phyloP scores from a whole-genome alignment of 2,797 vertebrate genomes.

The Morelia viridis region DNA sequence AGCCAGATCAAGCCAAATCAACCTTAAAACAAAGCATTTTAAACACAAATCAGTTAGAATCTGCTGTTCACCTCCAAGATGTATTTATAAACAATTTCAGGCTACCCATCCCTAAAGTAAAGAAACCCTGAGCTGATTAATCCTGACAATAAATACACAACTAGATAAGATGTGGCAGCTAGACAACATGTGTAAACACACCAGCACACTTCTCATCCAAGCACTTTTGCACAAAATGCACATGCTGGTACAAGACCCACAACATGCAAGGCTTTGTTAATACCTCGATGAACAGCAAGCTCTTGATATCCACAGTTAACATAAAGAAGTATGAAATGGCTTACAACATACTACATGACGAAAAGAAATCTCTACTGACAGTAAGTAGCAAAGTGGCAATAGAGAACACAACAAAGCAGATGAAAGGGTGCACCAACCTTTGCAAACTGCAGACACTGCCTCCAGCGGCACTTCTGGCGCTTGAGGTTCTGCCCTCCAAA shows the following conservation, averaged over 20 bases:
- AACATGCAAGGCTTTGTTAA: neutral
- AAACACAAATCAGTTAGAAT: neutral
- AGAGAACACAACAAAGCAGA: neutral
- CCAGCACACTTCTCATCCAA: neutral
- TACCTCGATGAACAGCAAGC: neutral
- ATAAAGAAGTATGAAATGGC: neutral
- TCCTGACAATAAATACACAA: neutral
- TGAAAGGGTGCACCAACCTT: conserved; percentile 71
- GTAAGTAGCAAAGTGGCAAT: neutral
- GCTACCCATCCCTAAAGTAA: neutral
- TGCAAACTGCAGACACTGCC: conserved; percentile 87
- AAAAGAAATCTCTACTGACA: neutral
- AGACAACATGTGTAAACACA: neutral
- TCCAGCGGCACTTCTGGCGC: conserved; percentile 88
- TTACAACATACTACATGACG: neutral
- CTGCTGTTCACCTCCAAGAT: neutral
- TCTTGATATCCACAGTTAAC: neutral
- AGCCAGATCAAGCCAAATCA: neutral
- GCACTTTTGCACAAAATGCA: neutral
- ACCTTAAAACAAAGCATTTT: neutral
- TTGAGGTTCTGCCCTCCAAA: conserved; percentile 91
- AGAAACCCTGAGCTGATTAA: neutral
- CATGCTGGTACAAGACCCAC: neutral
- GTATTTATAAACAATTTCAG: neutral
- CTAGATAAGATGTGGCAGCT: neutral